A percentile compares a stretch with the other conserved stretches of the same genome.
Evolutionary conservation across 2,113 vertebrate species (phyloP).

Genomic region (Gopherus flavomarginatus): DNA sequence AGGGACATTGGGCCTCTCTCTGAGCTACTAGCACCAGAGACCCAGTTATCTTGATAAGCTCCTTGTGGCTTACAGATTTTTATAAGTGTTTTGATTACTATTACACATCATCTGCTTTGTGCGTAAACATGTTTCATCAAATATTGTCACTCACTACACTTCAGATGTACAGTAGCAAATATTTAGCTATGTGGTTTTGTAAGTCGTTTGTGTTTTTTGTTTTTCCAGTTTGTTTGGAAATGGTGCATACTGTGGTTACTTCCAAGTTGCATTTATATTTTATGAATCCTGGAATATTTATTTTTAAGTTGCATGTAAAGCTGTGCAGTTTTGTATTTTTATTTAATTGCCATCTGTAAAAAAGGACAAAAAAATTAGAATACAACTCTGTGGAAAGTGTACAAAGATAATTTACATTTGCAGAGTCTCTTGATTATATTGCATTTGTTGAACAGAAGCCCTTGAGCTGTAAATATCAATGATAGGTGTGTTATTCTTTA

Average conservation of each 20-base stretch:
- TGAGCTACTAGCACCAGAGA: no score
- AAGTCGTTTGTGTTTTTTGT: neutral
- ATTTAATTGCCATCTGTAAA: neutral
- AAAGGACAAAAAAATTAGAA: neutral
- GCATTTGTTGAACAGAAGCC: neutral
- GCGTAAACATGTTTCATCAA: neutral
- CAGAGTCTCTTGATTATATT: neutral
- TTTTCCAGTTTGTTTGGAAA: neutral
- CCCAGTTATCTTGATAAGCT: no score
- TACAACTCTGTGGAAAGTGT: neutral
- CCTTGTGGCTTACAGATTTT: no score
- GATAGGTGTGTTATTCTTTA: neutral
- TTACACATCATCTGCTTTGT: neutral
- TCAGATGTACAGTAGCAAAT: neutral
- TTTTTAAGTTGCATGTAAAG: neutral
- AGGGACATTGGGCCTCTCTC: no score
- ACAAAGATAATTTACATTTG: neutral
- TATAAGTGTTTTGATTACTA: neutral
- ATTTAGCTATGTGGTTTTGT: neutral
- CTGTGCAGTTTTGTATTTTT: neutral
- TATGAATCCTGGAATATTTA: neutral
- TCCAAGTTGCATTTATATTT: neutral
- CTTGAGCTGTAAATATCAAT: neutral
- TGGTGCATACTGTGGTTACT: neutral
- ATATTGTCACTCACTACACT: neutral